Evolutionary conservation across 2,113 vertebrate species (phyloP), one percentile per base, ranked within the genome.

Genomic region (Suncus etruscus): DNA sequence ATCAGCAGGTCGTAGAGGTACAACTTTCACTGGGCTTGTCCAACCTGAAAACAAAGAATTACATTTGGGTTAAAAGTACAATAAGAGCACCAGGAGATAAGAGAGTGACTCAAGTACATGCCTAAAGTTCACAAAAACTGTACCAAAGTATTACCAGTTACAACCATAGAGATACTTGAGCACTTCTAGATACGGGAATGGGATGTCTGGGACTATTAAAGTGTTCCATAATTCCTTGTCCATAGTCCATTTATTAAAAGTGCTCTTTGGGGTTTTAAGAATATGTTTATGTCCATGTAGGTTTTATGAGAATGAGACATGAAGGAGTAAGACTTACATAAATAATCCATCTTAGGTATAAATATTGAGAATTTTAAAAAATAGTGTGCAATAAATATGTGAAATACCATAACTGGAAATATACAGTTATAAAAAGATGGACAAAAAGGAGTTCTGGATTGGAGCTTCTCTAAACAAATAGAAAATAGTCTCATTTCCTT

Each of bases 11-110:
- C 77, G 73, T 48, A n/a, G 24, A 73, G 91, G 85, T 32, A 20
- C 92, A 73, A 96, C 95, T 93, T 93, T 93, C 75, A 32, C 4
- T 29, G 95, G 80, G 68, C 95, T 97, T 72, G 96, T 97, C 96
- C 96, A 97, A 94, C 95, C 97, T 98, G 91, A 68, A 97, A 97
- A 78, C 86, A 91, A 69, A 18, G 5, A 86, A 18, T 12, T 1
- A 51, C 22, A 32, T 48, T 47, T 85, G 16, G 15, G 27, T 86
- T 89, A 92, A 86, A 77, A 66, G 58, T 61, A 61, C 16, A 61
- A 61, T 16, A 61, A 8, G 54, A 61, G 58, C 16, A 20, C 2
- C 18, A 16, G 58, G 18, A 61, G 18, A 22, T 5, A 61, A 61
- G 15, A 58, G 1, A 20, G 7, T 61, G 58, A 61, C 6, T 61